Evolutionary conservation across 2,888 invertebrate species (phyloP), one percentile per base, ranked within the genome.

Genomic region (Notodromas monacha): DNA sequence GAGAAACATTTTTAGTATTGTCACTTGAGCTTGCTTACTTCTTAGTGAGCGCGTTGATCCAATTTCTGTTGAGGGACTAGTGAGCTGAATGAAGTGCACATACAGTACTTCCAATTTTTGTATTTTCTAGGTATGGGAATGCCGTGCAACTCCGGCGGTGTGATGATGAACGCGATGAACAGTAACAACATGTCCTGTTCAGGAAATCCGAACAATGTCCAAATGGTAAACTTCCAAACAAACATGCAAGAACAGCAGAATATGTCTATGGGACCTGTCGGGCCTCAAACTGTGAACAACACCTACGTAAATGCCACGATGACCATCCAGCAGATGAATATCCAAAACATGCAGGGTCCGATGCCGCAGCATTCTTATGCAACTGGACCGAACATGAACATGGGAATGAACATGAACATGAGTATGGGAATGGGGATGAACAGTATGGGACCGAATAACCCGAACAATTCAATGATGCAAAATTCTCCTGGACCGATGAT

Each of bases 401-500:
- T 4, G 27, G 35, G 31, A 33, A 35, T 48, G 33, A 46, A 60
- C 31, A 63, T 63, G 59, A 61, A 61, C 58, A n/a, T n/a, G n/a
- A n/a, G n/a, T n/a, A n/a, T n/a, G n/a, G n/a, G n/a, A n/a, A n/a
- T n/a, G n/a, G n/a, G n/a, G n/a, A n/a, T n/a, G n/a, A n/a, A n/a
- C n/a, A n/a, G n/a, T n/a, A n/a, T n/a, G n/a, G 65, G 63, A 16
- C 57, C 35, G 28, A 40, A 21, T 21, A n/a, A 6, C 6, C n/a
- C n/a, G 8, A n/a, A n/a, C n/a, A n/a, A n/a, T n/a, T n/a, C n/a
- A n/a, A n/a, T n/a, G n/a, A n/a, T n/a, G n/a, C n/a, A n/a, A n/a
- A n/a, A n/a, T n/a, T 8, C 8, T n/a, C 21, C 21, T n/a, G n/a
- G 21, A 6, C 27, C 27, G 6, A 6, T 27, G 8, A n/a, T 5